Base-by-base conservation (phyloP, 2,113 vertebrate genomes). In the Chrysemys picta region DNA sequence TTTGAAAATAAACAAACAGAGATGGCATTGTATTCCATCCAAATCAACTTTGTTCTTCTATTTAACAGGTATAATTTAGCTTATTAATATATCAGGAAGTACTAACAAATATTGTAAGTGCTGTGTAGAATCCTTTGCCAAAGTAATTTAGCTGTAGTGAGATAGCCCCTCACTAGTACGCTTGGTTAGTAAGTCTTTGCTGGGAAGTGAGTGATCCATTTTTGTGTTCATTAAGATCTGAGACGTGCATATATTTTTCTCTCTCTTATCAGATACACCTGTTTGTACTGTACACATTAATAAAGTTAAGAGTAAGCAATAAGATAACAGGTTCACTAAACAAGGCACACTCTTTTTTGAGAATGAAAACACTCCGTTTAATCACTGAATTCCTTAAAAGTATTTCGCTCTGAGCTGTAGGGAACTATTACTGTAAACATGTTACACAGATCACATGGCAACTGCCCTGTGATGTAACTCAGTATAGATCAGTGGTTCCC, bases 1-100 rank as follows among this genome's bases (percentile, higher is more conserved):
- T 89, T 86, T 89, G 69, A 38, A 92, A 88, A 89, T 49, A 42
- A 91, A 82, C 42, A 69, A n/a, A 76, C 22, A 78, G 24, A 47
- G 24, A 75, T 2, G 62, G 72, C 12, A 69, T 8, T 19, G 62
- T n/a, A n/a, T 69, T 22, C 38, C 17, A 38, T 10, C 38, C 22
- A 82, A 85, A 82, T 8, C 19, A 79, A 1, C 4, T 83, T 14
- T 82, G 8, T 53, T 29, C 79, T 38, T n/a, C 10, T 76, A 76
- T 76, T 45, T 42, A 25, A 22, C 72, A 45, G 11, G 42, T 25
- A 76, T 25, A 75, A 14, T 42, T 75, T 42, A 42, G 69, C 69
- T 38, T 42, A 47, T 47, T 47, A 47, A 6, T 47, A 47, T 47
- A 47, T 47, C 45, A 47, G 8, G 45, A 47, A 47, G 45, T 47